Base-by-base conservation (phyloP, 2,797 vertebrate genomes). In the Harpagifer antarcticus region DNA sequence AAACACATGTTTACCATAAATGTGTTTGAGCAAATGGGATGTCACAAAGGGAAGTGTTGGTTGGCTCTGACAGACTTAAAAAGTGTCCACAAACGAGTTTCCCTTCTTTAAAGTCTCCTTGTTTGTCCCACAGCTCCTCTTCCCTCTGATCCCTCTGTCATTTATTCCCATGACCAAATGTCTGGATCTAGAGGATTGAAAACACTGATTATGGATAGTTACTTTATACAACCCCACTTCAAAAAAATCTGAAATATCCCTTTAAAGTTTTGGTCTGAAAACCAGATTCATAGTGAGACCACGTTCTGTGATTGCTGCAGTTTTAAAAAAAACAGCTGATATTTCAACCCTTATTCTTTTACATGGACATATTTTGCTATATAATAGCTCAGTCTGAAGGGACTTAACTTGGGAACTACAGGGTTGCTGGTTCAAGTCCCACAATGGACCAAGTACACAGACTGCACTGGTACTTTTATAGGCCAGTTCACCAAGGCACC, bases 231-330 rank as follows among this genome's bases (percentile, higher is more conserved):
- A 37, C 33, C 33, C 33, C 33, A 37, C 33, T 27, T 27, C 27
- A 27, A 27, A 27, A 0, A 9, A 6, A 37, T 37, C 2, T 37
- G 33, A 37, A 37, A 8, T 37, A 37, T 37, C 33, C 33, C 33
- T 81, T 70, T 13, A 67, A 5, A 59, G 20, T 60, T 78, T 62
- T 42, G 11, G 37, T 55, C 62, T 78, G 48, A 73, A 57, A 63
- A 50, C 10, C 33, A 27, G 37, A 61, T 74, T 72, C 15, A 14
- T 16, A 4, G 31, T 53, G 60, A 62, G 13, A 37, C 63, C 3
- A 42, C n/a, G 67, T 61, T 11, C 53, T 33, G 58, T 47, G 9
- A 13, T 61, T 20, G 23, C 23, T 75, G 33, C 11, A 37, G 40
- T 12, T 72, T 31, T 23, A 45, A 69, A 68, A 67, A 67, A 1